Evolutionary conservation across 92 coral and sea anemone genomes (phyloP).

Genomic region (Zoanthus solanderi): DNA sequence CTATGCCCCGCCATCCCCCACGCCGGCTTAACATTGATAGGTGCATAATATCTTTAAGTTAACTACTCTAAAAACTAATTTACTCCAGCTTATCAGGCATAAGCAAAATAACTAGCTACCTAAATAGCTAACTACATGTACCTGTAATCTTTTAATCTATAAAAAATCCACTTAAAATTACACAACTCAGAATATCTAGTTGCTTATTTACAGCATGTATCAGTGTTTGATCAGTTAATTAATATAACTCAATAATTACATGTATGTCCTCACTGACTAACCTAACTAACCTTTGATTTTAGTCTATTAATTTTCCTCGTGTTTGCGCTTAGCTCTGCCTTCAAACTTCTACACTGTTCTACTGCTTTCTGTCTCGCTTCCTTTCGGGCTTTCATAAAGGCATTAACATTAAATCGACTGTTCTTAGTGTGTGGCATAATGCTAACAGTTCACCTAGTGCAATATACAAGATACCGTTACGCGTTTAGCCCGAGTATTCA

Average conservation of each 20-base stretch:
- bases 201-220: constrained; percentile 45
- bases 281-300: constrained; percentile 56
- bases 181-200: constrained; percentile 41
- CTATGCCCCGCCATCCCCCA: no score
- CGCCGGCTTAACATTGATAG: no score
- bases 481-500: constrained; percentile 41
- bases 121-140: not conserved
- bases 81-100: constrained; percentile 27
- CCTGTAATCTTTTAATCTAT: constrained; percentile 31
- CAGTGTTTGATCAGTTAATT: constrained; percentile 50
- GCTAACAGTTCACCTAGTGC: constrained; percentile 50
- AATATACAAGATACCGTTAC: constrained; percentile 55
- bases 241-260: constrained; percentile 46
- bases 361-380: constrained; percentile 68
- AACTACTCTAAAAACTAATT: constrained; percentile 52
- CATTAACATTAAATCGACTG: constrained; percentile 44
- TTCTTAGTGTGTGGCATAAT: constrained; percentile 68
- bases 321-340: constrained; percentile 45
- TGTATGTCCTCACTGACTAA: constrained; percentile 52
- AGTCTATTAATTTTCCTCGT: constrained; percentile 59
- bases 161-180: constrained; percentile 21
- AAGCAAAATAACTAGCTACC: constrained; percentile 50
- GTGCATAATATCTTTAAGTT: constrained; percentile 18
- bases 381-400: constrained; percentile 63
- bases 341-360: constrained; percentile 51